phyloP scores from a whole-genome alignment of 2,797 vertebrate species.

The Platalea minor region DNA sequence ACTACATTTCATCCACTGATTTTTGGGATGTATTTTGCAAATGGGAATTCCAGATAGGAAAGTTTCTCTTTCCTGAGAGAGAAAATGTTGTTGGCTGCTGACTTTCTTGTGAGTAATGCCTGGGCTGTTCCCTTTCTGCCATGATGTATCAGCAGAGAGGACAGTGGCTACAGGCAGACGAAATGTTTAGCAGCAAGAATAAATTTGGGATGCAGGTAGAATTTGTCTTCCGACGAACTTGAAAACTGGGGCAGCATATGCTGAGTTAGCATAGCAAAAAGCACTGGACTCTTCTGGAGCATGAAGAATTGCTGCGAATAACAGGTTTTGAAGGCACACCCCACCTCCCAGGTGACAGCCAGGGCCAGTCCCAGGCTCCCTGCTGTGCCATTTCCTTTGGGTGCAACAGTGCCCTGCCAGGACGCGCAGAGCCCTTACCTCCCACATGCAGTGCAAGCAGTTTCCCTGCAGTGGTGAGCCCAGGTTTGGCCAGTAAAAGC shows the following conservation, averaged over 20 bases:
- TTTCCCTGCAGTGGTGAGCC: rapidly evolving
- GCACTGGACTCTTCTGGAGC: rapidly evolving
- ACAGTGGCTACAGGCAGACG: background rate
- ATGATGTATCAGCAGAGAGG: background rate
- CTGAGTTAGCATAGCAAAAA: background rate
- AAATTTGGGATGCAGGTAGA: background rate
- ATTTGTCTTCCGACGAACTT: background rate
- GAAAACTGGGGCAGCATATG: rapidly evolving
- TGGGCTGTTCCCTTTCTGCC: background rate
- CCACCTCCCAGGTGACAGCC: background rate
- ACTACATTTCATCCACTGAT: background rate
- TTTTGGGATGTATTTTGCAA: background rate
- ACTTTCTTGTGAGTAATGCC: background rate
- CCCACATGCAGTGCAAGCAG: rapidly evolving
- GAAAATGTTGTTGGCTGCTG: background rate
- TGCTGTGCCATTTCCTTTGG: background rate
- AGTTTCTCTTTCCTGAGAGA: background rate
- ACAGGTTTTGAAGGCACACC: background rate
- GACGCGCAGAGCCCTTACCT: background rate
- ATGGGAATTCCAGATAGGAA: background rate
- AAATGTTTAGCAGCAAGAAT: background rate
- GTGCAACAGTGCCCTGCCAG: background rate
- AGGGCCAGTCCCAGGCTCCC: background rate
- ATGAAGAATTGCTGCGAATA: background rate
- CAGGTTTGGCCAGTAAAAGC: rapidly evolving